phyloP scores from a whole-genome alignment of 2,113 vertebrate species.

The Halichoeres trimaculatus region DNA sequence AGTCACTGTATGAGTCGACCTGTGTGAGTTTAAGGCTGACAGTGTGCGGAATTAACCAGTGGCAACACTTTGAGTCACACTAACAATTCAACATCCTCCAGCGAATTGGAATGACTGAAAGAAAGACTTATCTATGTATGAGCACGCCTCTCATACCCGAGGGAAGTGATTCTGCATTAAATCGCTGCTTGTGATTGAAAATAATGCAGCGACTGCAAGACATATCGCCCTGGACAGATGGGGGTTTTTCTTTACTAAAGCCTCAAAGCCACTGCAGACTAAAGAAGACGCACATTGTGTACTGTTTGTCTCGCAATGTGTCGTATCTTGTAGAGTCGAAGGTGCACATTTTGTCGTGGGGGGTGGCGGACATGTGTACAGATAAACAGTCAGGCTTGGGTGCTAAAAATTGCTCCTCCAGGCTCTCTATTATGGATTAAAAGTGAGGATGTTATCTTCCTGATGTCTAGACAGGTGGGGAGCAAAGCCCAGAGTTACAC shows the following conservation, averaged over 20 bases:
- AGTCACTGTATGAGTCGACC: conserved; percentile 42
- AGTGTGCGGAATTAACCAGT: conserved; percentile 41
- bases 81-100: conserved; percentile 58
- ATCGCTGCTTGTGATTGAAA: conserved; percentile 70
- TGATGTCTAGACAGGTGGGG: conserved; percentile 78
- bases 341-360: conserved; percentile 27
- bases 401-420: conserved; percentile 58
- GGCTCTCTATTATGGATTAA: conserved; percentile 61
- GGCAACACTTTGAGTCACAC: conserved; percentile 33
- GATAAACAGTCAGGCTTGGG: conserved; percentile 47
- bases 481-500: conserved; percentile 56
- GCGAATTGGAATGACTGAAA: conserved; percentile 60
- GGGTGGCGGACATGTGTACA: conserved; percentile 20
- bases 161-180: conserved; percentile 70
- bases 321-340: conserved; percentile 35
- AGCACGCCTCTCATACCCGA: conserved; percentile 53
- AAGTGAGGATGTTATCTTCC: conserved; percentile 66
- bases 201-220: conserved; percentile 63
- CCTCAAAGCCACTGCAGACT: conserved; percentile 25
- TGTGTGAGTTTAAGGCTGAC: conserved; percentile 41
- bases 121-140: conserved; percentile 61
- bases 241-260: conserved; percentile 41
- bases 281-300: conserved; percentile 26
- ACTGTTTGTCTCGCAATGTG: conserved; percentile 38
- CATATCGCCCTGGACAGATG: conserved; percentile 49